Evolutionary conservation across 1,140 invertebrate genomes (phyloP), one percentile per base, ranked within the genome.

Genomic region (Monomorium pharaonis): DNA sequence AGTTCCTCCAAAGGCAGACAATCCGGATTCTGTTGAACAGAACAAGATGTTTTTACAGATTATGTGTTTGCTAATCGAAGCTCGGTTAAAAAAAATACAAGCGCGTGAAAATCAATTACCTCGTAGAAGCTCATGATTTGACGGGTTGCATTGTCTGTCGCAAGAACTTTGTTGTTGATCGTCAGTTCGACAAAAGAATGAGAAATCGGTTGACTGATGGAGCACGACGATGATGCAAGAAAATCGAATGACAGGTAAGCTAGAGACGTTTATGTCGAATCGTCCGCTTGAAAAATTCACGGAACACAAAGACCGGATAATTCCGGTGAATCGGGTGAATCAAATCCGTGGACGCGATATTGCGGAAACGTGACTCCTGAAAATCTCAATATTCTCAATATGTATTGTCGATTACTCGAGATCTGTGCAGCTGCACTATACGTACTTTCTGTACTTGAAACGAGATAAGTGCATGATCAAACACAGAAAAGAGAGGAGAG

Each of bases 21-120:
- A 18, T 94, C 78, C 2, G 92, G 92, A 93, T 94, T 94, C 94
- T 94, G 33, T 85, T 88, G 62, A 69, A 86, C 5, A 63, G 62
- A 67, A 12, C 14, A 74, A 44, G 33, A 56, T 3, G 0, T 5
- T 44, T 69, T 47, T 63, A 67, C 30, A 33, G 3, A 60, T 58
- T 33, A 37, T 12, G 54, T 37, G 86, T 56, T 27, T 58, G 24
- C 1, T 5, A n/a, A n/a, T n/a, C n/a, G n/a, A n/a, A n/a, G n/a
- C n/a, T 58, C 33, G 30, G 44, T 4, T 9, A 5, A 51, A 30
- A 51, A 30, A n/a, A 27, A 21, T n/a, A 54, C 9, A 56, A 85
- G 51, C 30, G 47, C 4, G 27, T n/a, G n/a, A n/a, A 54, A 33
- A 33, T 37, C 12, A 42, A 24, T 75, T 88, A 91, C 89, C 87